Conservation (phyloP, 1,140 invertebrate species). For the Xylocopa sonorina region DNA sequence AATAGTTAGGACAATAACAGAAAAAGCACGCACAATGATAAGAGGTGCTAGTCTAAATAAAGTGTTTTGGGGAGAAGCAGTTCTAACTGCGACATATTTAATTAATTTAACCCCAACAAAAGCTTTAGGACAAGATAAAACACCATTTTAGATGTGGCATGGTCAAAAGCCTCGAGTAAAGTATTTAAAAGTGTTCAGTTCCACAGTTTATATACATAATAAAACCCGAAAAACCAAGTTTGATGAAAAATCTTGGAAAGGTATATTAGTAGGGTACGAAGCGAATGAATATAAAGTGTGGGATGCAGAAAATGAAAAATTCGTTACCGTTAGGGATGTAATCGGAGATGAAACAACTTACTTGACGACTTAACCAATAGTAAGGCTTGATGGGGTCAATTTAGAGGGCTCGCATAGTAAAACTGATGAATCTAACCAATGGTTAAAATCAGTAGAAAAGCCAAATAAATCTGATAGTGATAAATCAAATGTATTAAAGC, state of each 20-base stretch:
- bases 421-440: not conserved
- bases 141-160: not conserved
- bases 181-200: not conserved
- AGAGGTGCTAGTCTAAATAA: conserved; percentile 64
- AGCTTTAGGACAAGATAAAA: not conserved
- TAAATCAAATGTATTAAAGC: conserved; percentile 1
- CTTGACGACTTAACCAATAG: not conserved
- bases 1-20: conserved; percentile 78
- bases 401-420: not conserved
- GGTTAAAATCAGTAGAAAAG: conserved; percentile 7
- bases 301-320: not conserved
- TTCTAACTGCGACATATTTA: conserved; percentile 76
- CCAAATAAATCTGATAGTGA: conserved; percentile 8
- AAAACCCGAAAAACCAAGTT: not conserved
- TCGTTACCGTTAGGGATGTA: not conserved
- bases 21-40: conserved; percentile 78
- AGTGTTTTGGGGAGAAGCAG: conserved; percentile 76
- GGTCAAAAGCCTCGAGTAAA: conserved; percentile 65
- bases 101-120: conserved; percentile 77
- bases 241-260: not conserved
- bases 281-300: too few species aligned
- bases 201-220: not conserved
- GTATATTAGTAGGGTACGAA: too few species aligned
- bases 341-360: conserved; percentile 2
- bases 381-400: not conserved